phyloP scores from a whole-genome alignment of 2,888 invertebrate species.

The Epinotia demarniana region DNA sequence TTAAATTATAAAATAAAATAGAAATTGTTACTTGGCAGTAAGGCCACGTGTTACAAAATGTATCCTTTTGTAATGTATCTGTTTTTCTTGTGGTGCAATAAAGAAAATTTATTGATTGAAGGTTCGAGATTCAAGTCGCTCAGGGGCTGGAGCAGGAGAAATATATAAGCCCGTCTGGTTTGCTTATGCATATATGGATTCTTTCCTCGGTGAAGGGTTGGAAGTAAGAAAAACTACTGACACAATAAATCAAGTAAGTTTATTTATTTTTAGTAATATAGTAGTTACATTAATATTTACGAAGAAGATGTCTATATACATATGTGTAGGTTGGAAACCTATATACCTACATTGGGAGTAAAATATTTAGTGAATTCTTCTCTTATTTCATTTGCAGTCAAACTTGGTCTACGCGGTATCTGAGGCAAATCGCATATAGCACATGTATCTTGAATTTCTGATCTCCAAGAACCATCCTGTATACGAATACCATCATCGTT shows the following conservation, averaged over 20 bases:
- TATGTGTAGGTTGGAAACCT: conserved; percentile 19
- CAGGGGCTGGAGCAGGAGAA: conserved; percentile 34
- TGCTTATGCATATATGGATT: conserved; percentile 31
- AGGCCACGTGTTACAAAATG: too few relatives aligned
- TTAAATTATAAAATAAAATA: too few relatives aligned
- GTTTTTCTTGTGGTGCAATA: too few relatives aligned
- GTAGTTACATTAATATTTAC: conserved; percentile 34
- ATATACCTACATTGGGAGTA: conserved; percentile 28
- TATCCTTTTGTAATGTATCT: too few relatives aligned
- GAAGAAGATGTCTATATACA: conserved; percentile 13
- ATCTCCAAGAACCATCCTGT: background rate
- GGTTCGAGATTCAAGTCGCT: conserved; percentile 25
- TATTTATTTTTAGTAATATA: conserved; percentile 19
- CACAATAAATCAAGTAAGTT: conserved; percentile 2
- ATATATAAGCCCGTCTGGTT: conserved; percentile 21
- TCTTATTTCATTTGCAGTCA: conserved; percentile 17
- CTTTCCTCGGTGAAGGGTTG: conserved; percentile 33
- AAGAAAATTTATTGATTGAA: conserved; percentile 3
- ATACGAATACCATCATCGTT: too few relatives aligned
- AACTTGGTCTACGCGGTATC: conserved; percentile 33
- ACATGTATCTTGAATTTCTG: conserved; percentile 30
- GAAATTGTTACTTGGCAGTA: too few relatives aligned
- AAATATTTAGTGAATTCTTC: conserved; percentile 42
- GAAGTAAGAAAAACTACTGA: conserved; percentile 34
- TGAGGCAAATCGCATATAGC: conserved; percentile 35